phyloP scores from a whole-genome alignment of 2,888 invertebrate species.

The Drosophila nigricruria region DNA sequence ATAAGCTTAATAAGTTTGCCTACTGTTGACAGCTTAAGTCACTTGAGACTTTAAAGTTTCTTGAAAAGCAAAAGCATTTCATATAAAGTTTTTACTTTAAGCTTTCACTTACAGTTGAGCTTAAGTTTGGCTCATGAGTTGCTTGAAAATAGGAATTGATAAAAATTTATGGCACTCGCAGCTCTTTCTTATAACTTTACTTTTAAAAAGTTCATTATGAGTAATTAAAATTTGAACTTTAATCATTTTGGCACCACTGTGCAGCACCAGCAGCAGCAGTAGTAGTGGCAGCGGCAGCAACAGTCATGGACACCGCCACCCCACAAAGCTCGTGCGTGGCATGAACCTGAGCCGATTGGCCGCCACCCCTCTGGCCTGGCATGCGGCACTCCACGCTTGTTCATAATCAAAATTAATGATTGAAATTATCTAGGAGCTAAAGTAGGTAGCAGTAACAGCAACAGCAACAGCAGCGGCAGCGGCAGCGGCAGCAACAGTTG shows the following conservation, averaged over 20 bases:
- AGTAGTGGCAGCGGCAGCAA: neutral
- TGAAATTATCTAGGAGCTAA: constrained; percentile 83
- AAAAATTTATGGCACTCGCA: no score
- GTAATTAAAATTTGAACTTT: neutral
- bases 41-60: no score
- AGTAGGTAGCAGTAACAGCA: constrained; percentile 54
- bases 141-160: no score
- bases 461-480: constrained; percentile 24
- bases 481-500: constrained; percentile 46
- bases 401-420: constrained; percentile 83
- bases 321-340: constrained; percentile 63
- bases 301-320: constrained; percentile 28
- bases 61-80: no score
- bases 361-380: constrained; percentile 29
- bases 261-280: neutral
- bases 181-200: no score
- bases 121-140: no score
- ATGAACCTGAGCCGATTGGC: constrained; percentile 31
- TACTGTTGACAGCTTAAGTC: no score
- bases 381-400: constrained; percentile 65
- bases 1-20: no score
- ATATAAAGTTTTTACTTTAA: no score
- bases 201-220: neutral
- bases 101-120: no score
- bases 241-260: constrained; percentile 33